These are phyloP conservation scores for Galeopterus variegatus DNA, from an alignment of 2,113 vertebrate genomes.

Conservation along the genomic window DNA sequence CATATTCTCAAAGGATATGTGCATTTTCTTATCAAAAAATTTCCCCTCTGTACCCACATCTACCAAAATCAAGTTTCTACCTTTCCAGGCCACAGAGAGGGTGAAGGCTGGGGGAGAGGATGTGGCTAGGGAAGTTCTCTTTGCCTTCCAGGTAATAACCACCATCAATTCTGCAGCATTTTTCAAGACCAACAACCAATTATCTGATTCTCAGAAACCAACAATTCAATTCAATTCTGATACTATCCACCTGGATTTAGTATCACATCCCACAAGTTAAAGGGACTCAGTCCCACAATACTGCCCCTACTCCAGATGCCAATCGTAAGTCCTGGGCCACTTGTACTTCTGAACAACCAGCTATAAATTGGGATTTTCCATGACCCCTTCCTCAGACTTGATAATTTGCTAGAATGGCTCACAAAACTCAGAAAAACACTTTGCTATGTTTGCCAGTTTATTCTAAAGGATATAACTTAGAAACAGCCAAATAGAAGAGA, in stretches of 20 bases:
- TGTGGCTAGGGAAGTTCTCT: not conserved
- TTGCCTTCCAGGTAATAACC: not conserved
- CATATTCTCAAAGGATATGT: not conserved
- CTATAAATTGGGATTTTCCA: not conserved
- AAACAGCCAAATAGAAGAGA: not conserved
- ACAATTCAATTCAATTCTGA: not conserved
- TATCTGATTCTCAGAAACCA: not conserved
- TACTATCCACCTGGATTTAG: not conserved
- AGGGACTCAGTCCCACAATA: not conserved
- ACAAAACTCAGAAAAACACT: not conserved
- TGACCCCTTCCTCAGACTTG: not conserved
- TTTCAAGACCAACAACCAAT: not conserved
- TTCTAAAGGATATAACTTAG: not conserved
- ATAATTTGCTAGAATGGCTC: not conserved
- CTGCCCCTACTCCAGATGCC: not conserved
- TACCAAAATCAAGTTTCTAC: not conserved
- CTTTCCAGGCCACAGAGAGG: not conserved
- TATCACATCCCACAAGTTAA: not conserved
- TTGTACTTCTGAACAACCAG: not conserved
- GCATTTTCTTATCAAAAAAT: conserved; percentile 13
- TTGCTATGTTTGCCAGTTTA: not conserved
- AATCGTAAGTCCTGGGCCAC: not conserved
- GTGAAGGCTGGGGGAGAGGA: not conserved
- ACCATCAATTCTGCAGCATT: not conserved
- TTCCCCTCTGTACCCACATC: not conserved